Evolutionary conservation across 64 coral and sea anemone genomes (phyloP), one percentile per base, ranked within the genome.

Genomic region (Porites lutea): DNA sequence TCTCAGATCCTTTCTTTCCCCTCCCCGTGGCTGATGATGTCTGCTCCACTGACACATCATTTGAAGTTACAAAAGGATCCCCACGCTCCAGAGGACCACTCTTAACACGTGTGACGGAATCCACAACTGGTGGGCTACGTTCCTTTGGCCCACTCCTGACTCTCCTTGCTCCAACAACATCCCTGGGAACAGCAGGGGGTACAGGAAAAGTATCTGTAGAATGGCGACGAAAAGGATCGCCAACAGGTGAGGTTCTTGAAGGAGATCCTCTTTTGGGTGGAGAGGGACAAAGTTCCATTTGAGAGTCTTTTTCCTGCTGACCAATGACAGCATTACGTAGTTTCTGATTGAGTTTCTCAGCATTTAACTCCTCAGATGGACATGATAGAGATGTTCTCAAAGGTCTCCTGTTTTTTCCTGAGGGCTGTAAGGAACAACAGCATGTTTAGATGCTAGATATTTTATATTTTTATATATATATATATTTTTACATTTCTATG

Each of bases 91-190:
- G 46, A 15, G 82, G 75, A 3, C 89, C 88, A 62, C 82, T 90
- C 27, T 71, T 91, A 13, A 90, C 82, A 45, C 74, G 70, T n/a
- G 60, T 58, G 43, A 88, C 52, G 9, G 93, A 82, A 78, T 54
- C 65, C 13, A 84, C 79, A 0, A 65, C 23, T 37, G 95, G 95
- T 19, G 77, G 27, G 64, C 83, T 94, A 8, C 95, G 87, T 64
- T 97, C 95, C 78, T 97, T 97, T 3, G 95, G 95, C 8, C 95
- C 95, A 88, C 95, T 97, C 75, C 95, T 88, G 49, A 97, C 92
- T 51, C 95, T 88, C 12, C 95, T 93, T 68, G 88, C 50, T 5
- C 71, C 51, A 45, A 76, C 2, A 5, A 84, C n/a, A 58, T 97
- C 95, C 65, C 74, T 90, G 50, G 86, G 72, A 43, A 69, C 75